A percentile compares a stretch with the other conserved stretches of the same genome.
These are phyloP conservation scores for Nannoperca australis DNA, from an alignment of 2,797 vertebrate species.

Conservation along the genomic window DNA sequence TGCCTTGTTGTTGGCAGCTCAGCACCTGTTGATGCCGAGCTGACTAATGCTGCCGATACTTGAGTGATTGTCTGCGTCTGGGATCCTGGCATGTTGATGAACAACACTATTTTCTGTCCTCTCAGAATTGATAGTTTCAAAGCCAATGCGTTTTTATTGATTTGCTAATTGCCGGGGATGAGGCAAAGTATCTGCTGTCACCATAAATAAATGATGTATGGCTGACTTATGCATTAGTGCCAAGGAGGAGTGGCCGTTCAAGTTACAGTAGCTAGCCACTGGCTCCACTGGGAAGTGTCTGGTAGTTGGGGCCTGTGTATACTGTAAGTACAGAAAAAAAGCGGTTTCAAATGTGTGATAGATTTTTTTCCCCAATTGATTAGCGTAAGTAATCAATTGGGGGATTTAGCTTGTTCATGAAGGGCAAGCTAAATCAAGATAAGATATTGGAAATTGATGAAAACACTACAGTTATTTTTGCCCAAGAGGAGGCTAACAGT, in stretches of 20 bases:
- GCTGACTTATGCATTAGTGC: constrained; percentile 74
- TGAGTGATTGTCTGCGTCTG: constrained; percentile 74
- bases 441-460: constrained; percentile 18
- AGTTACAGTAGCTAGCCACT: constrained; percentile 17
- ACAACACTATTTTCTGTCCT: constrained; percentile 60
- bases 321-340: constrained; percentile 10
- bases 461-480: constrained; percentile 24
- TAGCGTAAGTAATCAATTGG: not conserved
- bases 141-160: constrained; percentile 82
- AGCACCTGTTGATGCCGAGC: constrained; percentile 62
- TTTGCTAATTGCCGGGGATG: constrained; percentile 82
- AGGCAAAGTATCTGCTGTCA: constrained; percentile 73
- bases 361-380: constrained; percentile 12
- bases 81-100: constrained; percentile 77
- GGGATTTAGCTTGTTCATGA: no score
- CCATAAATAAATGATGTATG: constrained; percentile 83
- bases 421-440: constrained; percentile 24
- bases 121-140: constrained; percentile 79
- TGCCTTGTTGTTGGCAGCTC: constrained; percentile 41
- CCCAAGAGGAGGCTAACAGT: constrained; percentile 15
- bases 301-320: not conserved
- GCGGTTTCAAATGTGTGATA: constrained; percentile 2
- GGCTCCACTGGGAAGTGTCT: constrained; percentile 9
- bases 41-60: constrained; percentile 70
- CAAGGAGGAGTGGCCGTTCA: constrained; percentile 60